phyloP scores from a whole-genome alignment of 2,113 vertebrate genomes.

The Globicephala melas region DNA sequence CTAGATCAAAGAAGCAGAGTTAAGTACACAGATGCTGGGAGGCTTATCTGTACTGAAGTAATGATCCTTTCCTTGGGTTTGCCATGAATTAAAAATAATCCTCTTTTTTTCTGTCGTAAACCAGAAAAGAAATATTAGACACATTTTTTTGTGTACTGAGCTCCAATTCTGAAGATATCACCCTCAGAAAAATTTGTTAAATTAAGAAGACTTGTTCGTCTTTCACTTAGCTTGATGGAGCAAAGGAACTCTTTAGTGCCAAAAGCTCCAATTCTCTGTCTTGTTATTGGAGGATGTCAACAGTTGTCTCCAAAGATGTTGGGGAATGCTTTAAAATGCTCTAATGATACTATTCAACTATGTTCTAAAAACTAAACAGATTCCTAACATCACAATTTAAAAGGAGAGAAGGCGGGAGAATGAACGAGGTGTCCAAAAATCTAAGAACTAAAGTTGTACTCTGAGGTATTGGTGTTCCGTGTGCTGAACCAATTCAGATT shows the following conservation, averaged over 20 bases:
- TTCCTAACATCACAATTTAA: neutral
- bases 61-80: constrained; percentile 16
- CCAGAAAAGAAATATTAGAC: constrained; percentile 39
- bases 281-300: neutral
- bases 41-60: constrained; percentile 24
- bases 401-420: neutral
- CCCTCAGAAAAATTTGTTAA: neutral
- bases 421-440: neutral
- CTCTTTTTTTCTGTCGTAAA: constrained; percentile 5
- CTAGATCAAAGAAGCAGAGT: constrained; percentile 46
- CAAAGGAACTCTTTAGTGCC: constrained; percentile 49
- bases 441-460: constrained; percentile 35
- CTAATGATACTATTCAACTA: neutral
- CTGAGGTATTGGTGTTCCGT: constrained; percentile 38
- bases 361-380: neutral
- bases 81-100: constrained; percentile 37
- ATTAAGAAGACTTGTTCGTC: constrained; percentile 23
- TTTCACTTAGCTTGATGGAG: constrained; percentile 57
- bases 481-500: constrained; percentile 73
- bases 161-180: neutral
- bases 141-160: constrained; percentile 24
- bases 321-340: constrained; percentile 14
- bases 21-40: neutral
- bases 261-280: neutral
- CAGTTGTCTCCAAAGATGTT: constrained; percentile 1